These are phyloP conservation scores for Ptychadena robeensis DNA, from an alignment of 2,797 vertebrate genomes.

Conservation along the genomic window DNA sequence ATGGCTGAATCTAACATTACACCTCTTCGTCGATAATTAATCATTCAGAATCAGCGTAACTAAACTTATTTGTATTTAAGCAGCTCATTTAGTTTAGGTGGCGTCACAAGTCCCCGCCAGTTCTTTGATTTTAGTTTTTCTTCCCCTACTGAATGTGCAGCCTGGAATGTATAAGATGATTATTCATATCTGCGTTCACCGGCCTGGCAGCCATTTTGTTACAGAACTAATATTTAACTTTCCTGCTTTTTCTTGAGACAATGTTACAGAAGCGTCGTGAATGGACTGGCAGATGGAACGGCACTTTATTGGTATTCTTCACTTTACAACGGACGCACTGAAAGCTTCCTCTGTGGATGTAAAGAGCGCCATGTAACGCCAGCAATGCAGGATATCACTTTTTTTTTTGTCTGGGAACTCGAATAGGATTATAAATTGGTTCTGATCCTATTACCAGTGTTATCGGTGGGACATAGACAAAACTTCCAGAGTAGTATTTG, in stretches of 20 bases:
- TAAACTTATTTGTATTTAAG: conserved; percentile 77
- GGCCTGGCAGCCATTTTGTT: neutral
- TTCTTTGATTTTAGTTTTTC: neutral
- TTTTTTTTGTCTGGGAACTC: too few relatives aligned
- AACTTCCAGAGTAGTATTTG: too few relatives aligned
- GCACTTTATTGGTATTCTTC: neutral
- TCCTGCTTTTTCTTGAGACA: neutral
- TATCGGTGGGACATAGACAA: too few relatives aligned
- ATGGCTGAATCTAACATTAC: conserved; percentile 61
- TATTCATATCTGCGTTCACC: neutral
- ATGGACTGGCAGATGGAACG: neutral
- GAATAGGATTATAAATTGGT: too few relatives aligned
- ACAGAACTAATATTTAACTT: neutral
- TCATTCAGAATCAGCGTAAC: conserved; percentile 62
- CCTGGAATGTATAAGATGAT: neutral
- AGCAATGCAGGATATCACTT: neutral
- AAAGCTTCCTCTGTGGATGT: neutral
- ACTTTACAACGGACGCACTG: neutral
- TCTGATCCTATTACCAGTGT: too few relatives aligned
- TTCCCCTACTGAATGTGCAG: neutral
- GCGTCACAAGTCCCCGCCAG: neutral
- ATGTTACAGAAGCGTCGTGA: neutral
- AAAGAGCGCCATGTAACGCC: neutral
- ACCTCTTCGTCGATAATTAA: conserved; percentile 66
- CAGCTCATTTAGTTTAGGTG: conserved; percentile 70